phyloP scores from a whole-genome alignment of 1,140 invertebrate genomes.

The Heliconius hermathena region DNA sequence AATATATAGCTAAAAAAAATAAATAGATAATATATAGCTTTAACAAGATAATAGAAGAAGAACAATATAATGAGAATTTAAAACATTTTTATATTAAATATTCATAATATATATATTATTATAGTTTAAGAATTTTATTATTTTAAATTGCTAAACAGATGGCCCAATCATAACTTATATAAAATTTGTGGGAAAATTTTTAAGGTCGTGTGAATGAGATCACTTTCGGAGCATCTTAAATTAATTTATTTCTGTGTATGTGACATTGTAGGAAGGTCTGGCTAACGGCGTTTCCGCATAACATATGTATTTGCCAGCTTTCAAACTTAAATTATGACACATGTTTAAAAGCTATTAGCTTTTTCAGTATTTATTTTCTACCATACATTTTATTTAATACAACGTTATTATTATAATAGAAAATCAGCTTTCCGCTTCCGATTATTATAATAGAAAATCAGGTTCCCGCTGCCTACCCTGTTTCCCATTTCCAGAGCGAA shows the following conservation, averaged over 20 bases:
- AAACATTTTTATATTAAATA: too few species aligned
- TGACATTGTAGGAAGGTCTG: constrained; percentile 65
- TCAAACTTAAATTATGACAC: constrained; percentile 29
- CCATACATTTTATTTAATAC: not conserved
- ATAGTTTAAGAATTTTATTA: not conserved
- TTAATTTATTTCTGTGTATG: constrained; percentile 57
- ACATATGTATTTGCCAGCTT: constrained; percentile 31
- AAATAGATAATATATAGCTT: too few species aligned
- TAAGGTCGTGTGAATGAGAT: constrained; percentile 31
- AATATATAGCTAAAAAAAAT: too few species aligned
- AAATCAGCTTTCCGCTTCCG: too few species aligned
- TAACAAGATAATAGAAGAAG: too few species aligned
- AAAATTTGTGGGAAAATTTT: not conserved
- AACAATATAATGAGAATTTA: too few species aligned
- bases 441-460: too few species aligned
- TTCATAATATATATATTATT: too few species aligned
- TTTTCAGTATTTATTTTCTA: not conserved
- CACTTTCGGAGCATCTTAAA: constrained; percentile 53
- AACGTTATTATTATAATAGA: too few species aligned
- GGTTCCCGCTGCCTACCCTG: too few species aligned
- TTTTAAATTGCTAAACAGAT: not conserved
- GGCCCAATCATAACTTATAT: not conserved
- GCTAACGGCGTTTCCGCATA: constrained; percentile 56
- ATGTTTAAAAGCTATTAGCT: not conserved
- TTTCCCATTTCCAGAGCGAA: too few species aligned